Evolutionary conservation across 2,797 vertebrate genomes (phyloP).

Genomic region (Buphagus erythrorhynchus): DNA sequence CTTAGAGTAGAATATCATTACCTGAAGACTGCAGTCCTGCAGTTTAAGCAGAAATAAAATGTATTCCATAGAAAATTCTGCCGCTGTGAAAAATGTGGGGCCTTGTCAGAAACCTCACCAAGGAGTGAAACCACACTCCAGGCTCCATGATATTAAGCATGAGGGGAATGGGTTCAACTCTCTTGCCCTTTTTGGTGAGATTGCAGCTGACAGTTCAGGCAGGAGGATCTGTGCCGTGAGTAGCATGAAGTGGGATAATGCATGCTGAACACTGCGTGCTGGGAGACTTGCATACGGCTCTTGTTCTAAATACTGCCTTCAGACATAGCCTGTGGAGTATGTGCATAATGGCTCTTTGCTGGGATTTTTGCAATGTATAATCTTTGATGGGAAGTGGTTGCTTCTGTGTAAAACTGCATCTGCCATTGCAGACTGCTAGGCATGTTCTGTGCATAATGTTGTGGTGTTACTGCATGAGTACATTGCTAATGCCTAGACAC

Average conservation of each 20-base stretch:
- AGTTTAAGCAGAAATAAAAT: neutral
- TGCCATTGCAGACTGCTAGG: neutral
- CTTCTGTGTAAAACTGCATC: neutral
- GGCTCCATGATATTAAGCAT: neutral
- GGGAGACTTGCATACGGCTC: constrained; percentile 38
- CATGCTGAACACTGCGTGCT: constrained; percentile 52
- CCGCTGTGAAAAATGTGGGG: neutral
- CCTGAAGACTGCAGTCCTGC: neutral
- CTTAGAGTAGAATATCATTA: neutral
- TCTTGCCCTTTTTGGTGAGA: constrained; percentile 31
- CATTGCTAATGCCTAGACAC: neutral
- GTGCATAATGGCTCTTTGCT: constrained; percentile 20
- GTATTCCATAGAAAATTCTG: neutral
- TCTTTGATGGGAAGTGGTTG: neutral
- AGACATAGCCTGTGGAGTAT: constrained; percentile 22
- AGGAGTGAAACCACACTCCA: neutral
- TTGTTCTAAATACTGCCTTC: constrained; percentile 49
- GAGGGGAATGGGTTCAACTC: constrained; percentile 12
- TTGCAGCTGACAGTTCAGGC: constrained; percentile 60
- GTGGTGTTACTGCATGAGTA: neutral
- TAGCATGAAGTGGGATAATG: constrained; percentile 58
- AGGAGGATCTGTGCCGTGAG: constrained; percentile 48
- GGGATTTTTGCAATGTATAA: neutral
- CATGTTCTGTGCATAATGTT: neutral
- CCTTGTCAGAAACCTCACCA: neutral